Evolutionary conservation across 2,113 vertebrate species (phyloP).

Genomic region (Capreolus pygargus): DNA sequence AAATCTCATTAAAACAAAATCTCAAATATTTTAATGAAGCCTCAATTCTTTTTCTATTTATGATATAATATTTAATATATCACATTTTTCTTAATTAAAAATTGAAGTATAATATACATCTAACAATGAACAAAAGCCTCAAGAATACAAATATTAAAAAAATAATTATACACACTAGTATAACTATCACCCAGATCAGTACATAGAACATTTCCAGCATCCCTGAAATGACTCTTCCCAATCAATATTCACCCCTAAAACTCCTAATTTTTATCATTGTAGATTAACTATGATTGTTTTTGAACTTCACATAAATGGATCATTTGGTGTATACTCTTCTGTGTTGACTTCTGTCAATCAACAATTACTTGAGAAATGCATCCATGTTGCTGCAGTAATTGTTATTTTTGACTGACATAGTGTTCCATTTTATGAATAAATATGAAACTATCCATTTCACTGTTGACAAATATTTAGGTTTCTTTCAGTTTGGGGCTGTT

Average conservation of each 20-base stretch:
- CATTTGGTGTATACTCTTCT: not conserved
- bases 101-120: not conserved
- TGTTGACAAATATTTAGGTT: not conserved
- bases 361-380: not conserved
- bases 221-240: not conserved
- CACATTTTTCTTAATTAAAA: slow-evolving; percentile 30
- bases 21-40: slow-evolving; percentile 12
- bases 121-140: slow-evolving; percentile 11
- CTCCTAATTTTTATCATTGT: not conserved
- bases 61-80: slow-evolving; percentile 17
- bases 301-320: not conserved
- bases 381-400: not conserved
- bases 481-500: not conserved
- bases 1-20: slow-evolving; percentile 40
- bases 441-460: not conserved
- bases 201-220: not conserved
- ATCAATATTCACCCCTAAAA: not conserved
- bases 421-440: not conserved
- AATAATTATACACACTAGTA: not conserved
- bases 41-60: not conserved
- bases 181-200: not conserved
- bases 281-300: not conserved
- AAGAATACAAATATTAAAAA: not conserved
- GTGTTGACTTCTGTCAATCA: slow-evolving; percentile 18
- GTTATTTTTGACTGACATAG: not conserved